A percentile compares a stretch with the other conserved stretches of the same genome.
Conservation (phyloP, 1,140 invertebrate species). For the Myzus persicae region DNA sequence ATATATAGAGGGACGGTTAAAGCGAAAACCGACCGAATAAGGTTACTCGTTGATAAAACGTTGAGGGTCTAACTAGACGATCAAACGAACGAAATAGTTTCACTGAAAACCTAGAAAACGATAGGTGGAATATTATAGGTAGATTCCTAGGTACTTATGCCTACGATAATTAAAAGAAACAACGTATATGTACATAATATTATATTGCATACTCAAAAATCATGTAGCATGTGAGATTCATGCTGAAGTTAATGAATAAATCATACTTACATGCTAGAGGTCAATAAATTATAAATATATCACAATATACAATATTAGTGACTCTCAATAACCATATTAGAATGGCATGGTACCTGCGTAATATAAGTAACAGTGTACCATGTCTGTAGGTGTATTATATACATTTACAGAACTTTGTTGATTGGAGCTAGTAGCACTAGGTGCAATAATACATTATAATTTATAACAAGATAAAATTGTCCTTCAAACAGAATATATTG, state of each 20-base stretch:
- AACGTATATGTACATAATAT: neutral
- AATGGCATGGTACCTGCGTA: neutral
- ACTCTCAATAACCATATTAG: neutral
- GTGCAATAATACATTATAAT: constrained; percentile 4
- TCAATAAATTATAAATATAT: neutral
- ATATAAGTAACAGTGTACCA: neutral
- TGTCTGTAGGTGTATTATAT: neutral
- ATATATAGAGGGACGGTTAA: neutral
- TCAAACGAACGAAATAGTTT: neutral
- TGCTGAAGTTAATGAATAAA: neutral
- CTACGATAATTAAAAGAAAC: neutral
- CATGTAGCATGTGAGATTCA: neutral
- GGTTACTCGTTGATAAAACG: neutral
- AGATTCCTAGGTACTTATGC: too few species aligned
- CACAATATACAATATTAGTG: neutral
- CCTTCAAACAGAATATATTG: constrained; percentile 3
- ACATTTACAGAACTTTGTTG: neutral
- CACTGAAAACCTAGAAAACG: neutral
- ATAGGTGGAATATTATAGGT: neutral
- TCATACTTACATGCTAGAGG: neutral
- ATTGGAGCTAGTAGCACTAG: neutral
- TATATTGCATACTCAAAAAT: neutral
- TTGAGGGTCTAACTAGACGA: neutral
- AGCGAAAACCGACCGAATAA: neutral
- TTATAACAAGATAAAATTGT: constrained; percentile 14